Evolutionary conservation across 2,888 invertebrate genomes (phyloP).

Genomic region (Ametastegia equiseti): DNA sequence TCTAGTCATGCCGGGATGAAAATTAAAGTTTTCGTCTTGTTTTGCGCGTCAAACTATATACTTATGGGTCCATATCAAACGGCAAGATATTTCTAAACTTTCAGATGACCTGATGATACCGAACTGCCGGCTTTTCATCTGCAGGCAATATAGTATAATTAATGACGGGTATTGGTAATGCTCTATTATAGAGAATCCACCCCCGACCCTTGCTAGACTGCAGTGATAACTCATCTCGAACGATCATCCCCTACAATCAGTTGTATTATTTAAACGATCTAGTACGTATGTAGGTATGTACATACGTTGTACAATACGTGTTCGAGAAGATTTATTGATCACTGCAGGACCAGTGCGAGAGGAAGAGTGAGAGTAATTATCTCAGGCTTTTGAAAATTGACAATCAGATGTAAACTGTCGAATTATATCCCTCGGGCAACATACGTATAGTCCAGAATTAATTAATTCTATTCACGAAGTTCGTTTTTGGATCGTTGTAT

Average conservation of each 20-base stretch:
- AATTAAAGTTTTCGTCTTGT: no score
- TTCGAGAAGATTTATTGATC: not conserved
- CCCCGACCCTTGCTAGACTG: constrained; percentile 5
- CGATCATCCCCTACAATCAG: not conserved
- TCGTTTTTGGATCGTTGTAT: no score
- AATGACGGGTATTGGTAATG: not conserved
- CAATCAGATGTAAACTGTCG: not conserved
- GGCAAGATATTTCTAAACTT: not conserved
- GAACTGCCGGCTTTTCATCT: not conserved
- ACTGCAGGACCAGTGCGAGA: not conserved
- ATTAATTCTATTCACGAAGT: no score
- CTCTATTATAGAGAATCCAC: constrained; percentile 1
- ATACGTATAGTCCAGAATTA: no score
- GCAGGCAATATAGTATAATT: not conserved
- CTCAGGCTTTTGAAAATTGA: no score
- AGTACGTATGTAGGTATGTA: not conserved
- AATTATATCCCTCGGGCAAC: no score
- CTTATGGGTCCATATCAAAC: not conserved
- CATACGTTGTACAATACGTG: not conserved
- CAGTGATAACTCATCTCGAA: constrained; percentile 4
- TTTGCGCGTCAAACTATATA: no score
- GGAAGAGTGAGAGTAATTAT: constrained; percentile 10
- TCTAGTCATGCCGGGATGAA: no score
- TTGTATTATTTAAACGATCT: constrained; percentile 7
- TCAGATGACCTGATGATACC: not conserved